A percentile compares a stretch with the other conserved stretches of the same genome.
Conservation (phyloP, 2,797 vertebrate genomes). For the Tiaroga cobitis region DNA sequence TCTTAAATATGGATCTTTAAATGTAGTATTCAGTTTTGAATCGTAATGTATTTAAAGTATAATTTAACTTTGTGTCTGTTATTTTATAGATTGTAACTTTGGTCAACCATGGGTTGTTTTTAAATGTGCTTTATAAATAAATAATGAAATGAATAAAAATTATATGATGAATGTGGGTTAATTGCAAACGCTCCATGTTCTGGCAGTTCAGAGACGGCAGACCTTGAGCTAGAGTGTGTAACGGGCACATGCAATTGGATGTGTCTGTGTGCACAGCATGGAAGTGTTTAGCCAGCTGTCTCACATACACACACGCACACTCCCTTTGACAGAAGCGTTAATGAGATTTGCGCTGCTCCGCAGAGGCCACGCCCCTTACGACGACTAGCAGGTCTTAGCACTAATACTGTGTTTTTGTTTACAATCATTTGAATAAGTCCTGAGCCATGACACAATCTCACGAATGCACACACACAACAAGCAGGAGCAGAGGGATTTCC, state of each 20-base stretch:
- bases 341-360: conserved; percentile 57
- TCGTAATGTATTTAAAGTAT: no score
- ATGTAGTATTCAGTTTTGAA: no score
- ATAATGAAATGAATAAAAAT: no score
- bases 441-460: not conserved
- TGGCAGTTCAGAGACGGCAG: conserved; percentile 21
- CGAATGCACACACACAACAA: not conserved
- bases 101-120: no score
- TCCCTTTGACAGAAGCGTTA: conserved; percentile 46
- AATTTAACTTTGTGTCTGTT: no score
- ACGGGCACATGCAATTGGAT: conserved; percentile 44
- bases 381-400: conserved; percentile 45
- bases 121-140: no score
- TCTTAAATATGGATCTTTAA: no score
- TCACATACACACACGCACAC: conserved; percentile 24
- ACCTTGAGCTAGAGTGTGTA: conserved; percentile 45
- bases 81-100: no score
- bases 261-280: conserved; percentile 53
- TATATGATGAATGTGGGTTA: conserved; percentile 36
- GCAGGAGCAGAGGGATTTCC: conserved; percentile 27
- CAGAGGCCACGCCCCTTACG: conserved; percentile 53
- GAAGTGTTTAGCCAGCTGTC: conserved; percentile 55
- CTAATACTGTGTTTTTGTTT: conserved; percentile 52
- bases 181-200: conserved; percentile 27
- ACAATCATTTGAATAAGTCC: conserved; percentile 42